phyloP scores from a whole-genome alignment of 1,140 invertebrate genomes.

The Kradibia gibbosae region DNA sequence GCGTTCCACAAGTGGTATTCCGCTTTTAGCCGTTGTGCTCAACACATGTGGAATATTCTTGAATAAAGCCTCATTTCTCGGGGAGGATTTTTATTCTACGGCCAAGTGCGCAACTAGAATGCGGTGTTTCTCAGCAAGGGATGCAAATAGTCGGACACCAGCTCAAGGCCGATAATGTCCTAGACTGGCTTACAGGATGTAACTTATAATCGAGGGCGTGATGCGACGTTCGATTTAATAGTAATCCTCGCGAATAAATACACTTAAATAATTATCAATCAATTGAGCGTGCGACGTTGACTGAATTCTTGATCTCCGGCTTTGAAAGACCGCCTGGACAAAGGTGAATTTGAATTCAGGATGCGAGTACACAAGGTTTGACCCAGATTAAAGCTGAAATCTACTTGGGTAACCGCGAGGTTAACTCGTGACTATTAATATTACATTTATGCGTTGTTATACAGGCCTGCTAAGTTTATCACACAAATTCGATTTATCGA shows the following conservation, averaged over 20 bases:
- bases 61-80: too few relatives aligned
- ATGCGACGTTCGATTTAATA: too few relatives aligned
- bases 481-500: background rate
- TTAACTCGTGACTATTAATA: background rate
- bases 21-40: too few relatives aligned
- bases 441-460: background rate
- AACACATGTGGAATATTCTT: too few relatives aligned
- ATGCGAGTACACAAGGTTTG: background rate
- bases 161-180: background rate
- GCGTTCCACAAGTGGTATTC: too few relatives aligned
- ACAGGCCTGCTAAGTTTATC: background rate
- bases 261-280: background rate
- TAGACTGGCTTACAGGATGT: background rate
- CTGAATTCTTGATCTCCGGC: background rate
- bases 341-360: background rate
- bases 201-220: background rate
- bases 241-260: background rate
- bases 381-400: constrained; percentile 16
- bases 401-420: background rate
- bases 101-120: background rate
- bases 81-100: background rate
- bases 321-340: background rate
- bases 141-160: too few relatives aligned
- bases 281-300: background rate
- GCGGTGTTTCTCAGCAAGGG: background rate